Base-by-base conservation (phyloP, 2,888 invertebrate species). In the Drosophila subsilvestris region DNA sequence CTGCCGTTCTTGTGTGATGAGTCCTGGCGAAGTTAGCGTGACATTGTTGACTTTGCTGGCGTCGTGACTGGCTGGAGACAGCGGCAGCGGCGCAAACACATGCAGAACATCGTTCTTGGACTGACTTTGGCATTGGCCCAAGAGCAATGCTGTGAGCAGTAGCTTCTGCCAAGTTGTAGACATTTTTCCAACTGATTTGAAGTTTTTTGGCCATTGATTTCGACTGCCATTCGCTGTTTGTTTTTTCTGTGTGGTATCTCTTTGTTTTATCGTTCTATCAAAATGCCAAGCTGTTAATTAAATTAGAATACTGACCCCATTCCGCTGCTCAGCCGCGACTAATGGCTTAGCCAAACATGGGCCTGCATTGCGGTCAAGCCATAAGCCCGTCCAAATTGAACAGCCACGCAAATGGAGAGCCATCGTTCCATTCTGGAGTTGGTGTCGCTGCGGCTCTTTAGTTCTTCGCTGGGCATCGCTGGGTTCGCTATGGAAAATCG, bases 291-390 rank as follows among this genome's bases (percentile, higher is more conserved):
- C 47, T 87, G 89, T 73, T 89, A 86, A 86, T 86, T 86, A 32
- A 89, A 89, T 82, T 87, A 79, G 75, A 75, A 51, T 54, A 67
- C 65, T 76, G 76, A 75, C 75, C 80, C 71, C 49, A 70, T 86
- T 75, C 42, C 48, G 1, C 12, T 2, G 1, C 0, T 8, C 14
- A n/a, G 27, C 45, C 18, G 10, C 32, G 55, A 58, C 66, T 77
- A 79, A 82, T 71, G 69, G 53, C 25, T 75, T 73, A 5, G 12
- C 20, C 66, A 88, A 82, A 86, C 65, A 86, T 32, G 51, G 18
- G 20, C 55, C 57, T 49, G 62, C 57, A 62, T 43, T 69, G 58
- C 61, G 73, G 66, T 57, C 63, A 66, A 63, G 37, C 65, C 57
- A 58, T 67, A 58, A 45, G 55, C 10, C 22, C 12, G 57, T 20